phyloP scores from a whole-genome alignment of 30 jellyfish, hydroid and myxozoan species.

The Aurelia coerulea region DNA sequence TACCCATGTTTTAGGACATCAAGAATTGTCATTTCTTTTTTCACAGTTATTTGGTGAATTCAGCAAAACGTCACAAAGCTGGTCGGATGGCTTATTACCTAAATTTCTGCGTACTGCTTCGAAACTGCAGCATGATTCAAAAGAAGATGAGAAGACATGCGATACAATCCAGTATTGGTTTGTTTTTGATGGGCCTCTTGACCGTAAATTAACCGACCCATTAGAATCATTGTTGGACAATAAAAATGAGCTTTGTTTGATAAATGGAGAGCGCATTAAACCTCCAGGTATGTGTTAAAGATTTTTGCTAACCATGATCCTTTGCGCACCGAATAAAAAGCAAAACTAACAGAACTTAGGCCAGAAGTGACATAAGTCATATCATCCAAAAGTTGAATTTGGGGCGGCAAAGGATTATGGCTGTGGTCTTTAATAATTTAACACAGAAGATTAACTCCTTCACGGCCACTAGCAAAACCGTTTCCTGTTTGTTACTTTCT shows the following conservation, averaged over 20 bases:
- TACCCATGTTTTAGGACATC: not conserved
- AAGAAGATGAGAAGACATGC: conserved; percentile 8
- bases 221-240: conserved; percentile 65
- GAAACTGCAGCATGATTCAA: conserved; percentile 1
- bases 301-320: too few species aligned
- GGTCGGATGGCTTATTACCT: conserved; percentile 74
- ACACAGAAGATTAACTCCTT: too few species aligned
- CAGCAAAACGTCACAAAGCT: conserved; percentile 1
- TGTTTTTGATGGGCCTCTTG: conserved; percentile 76
- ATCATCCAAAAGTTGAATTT: too few species aligned
- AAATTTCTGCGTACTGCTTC: conserved; percentile 60
- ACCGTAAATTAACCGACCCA: conserved; percentile 33
- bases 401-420: too few species aligned
- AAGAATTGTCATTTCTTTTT: not conserved
- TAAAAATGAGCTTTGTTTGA: conserved; percentile 38
- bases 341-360: too few species aligned
- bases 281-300: conserved; percentile 58
- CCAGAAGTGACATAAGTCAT: too few species aligned
- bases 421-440: too few species aligned
- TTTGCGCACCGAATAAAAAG: too few species aligned
- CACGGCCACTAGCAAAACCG: too few species aligned
- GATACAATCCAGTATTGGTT: conserved; percentile 78
- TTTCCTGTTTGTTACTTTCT: too few species aligned
- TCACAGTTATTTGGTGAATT: conserved; percentile 65
- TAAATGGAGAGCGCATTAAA: conserved; percentile 55